These are phyloP conservation scores for Dipodomys stephensi DNA, from an alignment of 2,113 vertebrate species.

Conservation along the genomic window DNA sequence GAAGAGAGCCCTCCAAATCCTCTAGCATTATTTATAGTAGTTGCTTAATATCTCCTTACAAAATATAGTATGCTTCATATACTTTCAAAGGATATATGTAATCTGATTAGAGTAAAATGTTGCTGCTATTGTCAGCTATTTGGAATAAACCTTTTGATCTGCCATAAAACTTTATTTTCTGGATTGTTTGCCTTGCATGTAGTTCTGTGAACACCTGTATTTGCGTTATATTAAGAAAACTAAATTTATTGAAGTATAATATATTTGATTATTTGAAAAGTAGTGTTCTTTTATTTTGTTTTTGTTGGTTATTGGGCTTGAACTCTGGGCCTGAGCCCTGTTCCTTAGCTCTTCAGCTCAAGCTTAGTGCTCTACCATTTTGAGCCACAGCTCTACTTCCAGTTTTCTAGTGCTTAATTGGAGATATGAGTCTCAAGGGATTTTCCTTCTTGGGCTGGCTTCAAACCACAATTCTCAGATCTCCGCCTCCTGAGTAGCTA, in stretches of 20 bases:
- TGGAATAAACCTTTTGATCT: slow-evolving; percentile 28
- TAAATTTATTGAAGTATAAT: background rate
- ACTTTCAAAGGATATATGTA: background rate
- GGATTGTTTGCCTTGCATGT: background rate
- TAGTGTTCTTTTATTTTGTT: background rate
- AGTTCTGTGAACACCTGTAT: background rate
- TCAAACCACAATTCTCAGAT: too few species aligned
- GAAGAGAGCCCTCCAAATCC: background rate
- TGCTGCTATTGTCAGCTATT: slow-evolving; percentile 25
- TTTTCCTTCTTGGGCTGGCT: too few species aligned
- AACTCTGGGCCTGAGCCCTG: too few species aligned
- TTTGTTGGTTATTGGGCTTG: too few species aligned
- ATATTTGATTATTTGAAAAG: slow-evolving; percentile 5
- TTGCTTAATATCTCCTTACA: background rate
- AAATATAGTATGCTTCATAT: background rate
- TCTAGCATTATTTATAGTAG: slow-evolving; percentile 21
- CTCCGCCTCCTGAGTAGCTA: background rate
- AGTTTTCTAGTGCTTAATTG: too few species aligned
- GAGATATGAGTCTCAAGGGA: too few species aligned
- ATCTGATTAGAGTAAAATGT: slow-evolving; percentile 25
- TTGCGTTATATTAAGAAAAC: background rate
- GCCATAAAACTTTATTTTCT: slow-evolving; percentile 17
- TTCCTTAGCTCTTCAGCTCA: too few species aligned
- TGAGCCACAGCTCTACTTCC: too few species aligned
- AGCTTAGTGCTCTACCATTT: too few species aligned